Base-by-base conservation (phyloP, 2,113 vertebrate species). In the Isurus oxyrinchus region DNA sequence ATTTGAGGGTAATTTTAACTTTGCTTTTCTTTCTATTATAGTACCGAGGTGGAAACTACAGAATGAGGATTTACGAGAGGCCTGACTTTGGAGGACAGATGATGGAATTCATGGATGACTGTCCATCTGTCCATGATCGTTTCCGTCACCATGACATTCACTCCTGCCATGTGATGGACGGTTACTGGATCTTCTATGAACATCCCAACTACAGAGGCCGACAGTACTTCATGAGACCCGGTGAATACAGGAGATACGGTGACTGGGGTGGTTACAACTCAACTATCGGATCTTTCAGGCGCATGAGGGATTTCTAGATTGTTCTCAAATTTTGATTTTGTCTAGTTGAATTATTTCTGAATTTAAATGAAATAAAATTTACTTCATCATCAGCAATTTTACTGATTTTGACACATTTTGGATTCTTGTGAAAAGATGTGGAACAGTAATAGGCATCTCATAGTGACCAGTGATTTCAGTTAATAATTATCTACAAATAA, bases 41-140 rank as follows among this genome's bases (percentile, higher is more conserved):
- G 98, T 96, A 98, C 97, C 97, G 97, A 90, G 98, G 97, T 49
- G 93, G 93, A 44, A 97, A 96, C 97, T 98, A 96, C 97, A 98
- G 97, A 96, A 97, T 98, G 97, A 76, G 72, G 96, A 96, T 97
- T 67, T 97, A 96, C 7, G 96, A 97, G 96, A 96, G 96, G 76
- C 67, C 96, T 16, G 96, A 97, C 53, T 91, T 91, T 91, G 88
- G 53, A 59, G 88, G 88, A 91, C 88, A 91, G 88, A 91, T 91
- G 88, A 91, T 91, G 88, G 88, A 63, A 94, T 94, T 94, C 91
- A 94, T 66, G 61, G 91, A 95, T 11, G 63, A 95, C 61, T 67
- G 61, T 49, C 93, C 93, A 40, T 95, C 93, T 79, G 96, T 81
- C n/a, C 40, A 96, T 16, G 72, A 96, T 69, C 96, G 31, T 44